Evolutionary conservation across 1,140 invertebrate genomes (phyloP).

Genomic region (Polypedilum vanderplanki): DNA sequence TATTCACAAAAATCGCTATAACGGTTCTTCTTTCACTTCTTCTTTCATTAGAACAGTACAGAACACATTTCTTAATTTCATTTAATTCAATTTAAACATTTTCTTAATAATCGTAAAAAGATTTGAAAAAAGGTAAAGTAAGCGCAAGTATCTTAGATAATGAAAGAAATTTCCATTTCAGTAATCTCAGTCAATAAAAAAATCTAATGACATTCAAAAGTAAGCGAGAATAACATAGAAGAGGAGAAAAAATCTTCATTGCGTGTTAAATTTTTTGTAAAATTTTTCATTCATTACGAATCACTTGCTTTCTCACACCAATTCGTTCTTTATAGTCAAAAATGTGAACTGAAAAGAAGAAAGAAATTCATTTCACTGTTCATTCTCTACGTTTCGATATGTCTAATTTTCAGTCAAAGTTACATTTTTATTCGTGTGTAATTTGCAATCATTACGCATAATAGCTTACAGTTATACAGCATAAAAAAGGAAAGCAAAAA

Average conservation of each 20-base stretch:
- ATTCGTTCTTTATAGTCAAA: not conserved
- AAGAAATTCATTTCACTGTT: not conserved
- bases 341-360: too few species aligned
- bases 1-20: too few species aligned
- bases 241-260: not conserved
- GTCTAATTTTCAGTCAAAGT: not conserved
- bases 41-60: too few species aligned
- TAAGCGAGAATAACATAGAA: too few species aligned
- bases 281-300: not conserved
- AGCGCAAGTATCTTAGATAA: not conserved
- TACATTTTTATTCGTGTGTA: not conserved
- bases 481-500: not conserved
- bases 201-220: not conserved
- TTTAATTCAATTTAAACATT: too few species aligned
- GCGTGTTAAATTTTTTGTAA: constrained; percentile 14
- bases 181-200: not conserved
- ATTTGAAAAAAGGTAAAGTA: not conserved
- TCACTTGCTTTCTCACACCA: not conserved
- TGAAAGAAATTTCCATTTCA: not conserved
- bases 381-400: not conserved
- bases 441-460: constrained; percentile 18
- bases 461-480: not conserved
- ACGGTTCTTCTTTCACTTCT: too few species aligned
- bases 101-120: too few species aligned
- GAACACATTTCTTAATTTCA: too few species aligned